Base-by-base conservation (phyloP, 2,888 invertebrate genomes). In the Cryptus viduatorius region DNA sequence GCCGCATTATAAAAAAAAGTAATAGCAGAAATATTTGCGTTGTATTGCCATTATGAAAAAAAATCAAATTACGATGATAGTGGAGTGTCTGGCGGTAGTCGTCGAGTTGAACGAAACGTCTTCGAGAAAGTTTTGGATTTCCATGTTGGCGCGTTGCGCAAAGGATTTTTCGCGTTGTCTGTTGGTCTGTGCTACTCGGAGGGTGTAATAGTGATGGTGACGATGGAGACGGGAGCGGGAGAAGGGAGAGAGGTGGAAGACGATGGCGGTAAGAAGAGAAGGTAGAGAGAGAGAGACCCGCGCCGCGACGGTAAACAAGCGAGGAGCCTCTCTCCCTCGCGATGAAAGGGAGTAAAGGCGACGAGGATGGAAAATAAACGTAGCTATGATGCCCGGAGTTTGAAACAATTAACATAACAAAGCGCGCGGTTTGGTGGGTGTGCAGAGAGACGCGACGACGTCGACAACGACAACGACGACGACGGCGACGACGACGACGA, bases 351-450 rank as follows among this genome's bases (percentile, higher is more conserved):
- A 85, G 86, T 87, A 83, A 87, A 89, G 87, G 88, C 87, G 88
- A 90, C 88, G 89, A 88, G 91, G 91, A 91, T 91, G 90, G 92
- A 91, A 92, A 92, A 92, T 92, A 92, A 92, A 92, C 92, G 91
- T 88, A 89, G 92, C 91, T 89, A 91, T 92, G 92, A 92, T 92
- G 91, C 90, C 89, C 87, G 82, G 91, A 93, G 93, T 93, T 93
- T 92, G 90, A 93, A 93, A 93, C 93, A 93, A 93, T 93, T 93
- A 93, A 92, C 93, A 92, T 92, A 92, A 93, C 92, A 93, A 93
- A 92, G 92, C 91, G 87, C 88, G 85, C 86, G 68, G 79, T 78
- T 86, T 85, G 87, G 85, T 78, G 77, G 82, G 79, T 75, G 85
- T 68, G 78, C 72, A 78, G 79, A 84, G 82, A 84, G 50, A 79